Base-by-base conservation (phyloP, 2,797 vertebrate genomes). In the Fistularia tabacaria region DNA sequence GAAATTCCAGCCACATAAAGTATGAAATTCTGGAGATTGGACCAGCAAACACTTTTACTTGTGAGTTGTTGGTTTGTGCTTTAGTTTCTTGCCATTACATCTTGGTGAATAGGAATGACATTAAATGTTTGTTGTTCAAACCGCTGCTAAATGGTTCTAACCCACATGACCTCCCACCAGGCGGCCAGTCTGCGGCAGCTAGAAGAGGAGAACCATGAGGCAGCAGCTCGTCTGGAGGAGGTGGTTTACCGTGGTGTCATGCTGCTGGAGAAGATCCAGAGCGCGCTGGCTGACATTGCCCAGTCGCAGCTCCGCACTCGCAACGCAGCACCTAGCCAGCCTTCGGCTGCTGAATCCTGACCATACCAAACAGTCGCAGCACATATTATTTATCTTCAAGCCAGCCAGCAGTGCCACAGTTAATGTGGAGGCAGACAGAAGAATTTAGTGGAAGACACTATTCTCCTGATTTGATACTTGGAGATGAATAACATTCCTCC, bases 191-290 rank as follows among this genome's bases (percentile, higher is more conserved):
- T 99, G 14, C 83, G 91, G 64, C 95, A 95, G 73, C 80, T 99
- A 51, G 96, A 99, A 64, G 96, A 98, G 81, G 97, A 99, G 87
- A 99, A 99, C 71, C 95, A 98, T 0, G 95, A 95, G 1, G 96
- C 96, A 0, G 96, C 96, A 0, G 88, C 91, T 0, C 94, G 94
- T 6, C 90, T 98, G 59, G 95, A 96, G 70, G 95, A 98, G 54
- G 94, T 97, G 3, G 96, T 99, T 51, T 93, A 89, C 70, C 91
- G 94, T 0, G 97, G 97, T 4, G 95, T 98, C 44, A 69, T 95
- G 88, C 90, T 99, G 59, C 88, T 99, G 76, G 96, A 98, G 64
- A 98, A 97, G 89, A 97, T 99, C 48, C 97, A 98, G 79, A 95
- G 93, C 0, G 97, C 97, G 0, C 82, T 99, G 63, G 96, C 96